phyloP scores from a whole-genome alignment of 2,888 invertebrate species.

The Crepidodera aurea region DNA sequence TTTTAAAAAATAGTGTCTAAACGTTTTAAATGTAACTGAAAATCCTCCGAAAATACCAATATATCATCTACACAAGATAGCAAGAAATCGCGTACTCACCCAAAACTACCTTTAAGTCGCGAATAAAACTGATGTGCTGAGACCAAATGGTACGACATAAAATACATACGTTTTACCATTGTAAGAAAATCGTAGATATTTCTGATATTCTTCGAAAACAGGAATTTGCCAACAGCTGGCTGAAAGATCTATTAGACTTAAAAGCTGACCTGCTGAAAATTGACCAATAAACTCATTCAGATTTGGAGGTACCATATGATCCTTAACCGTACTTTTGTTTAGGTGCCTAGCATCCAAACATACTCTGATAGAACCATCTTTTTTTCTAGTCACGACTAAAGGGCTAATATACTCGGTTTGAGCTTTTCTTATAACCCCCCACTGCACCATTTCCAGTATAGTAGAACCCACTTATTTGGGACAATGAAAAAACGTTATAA shows the following conservation, averaged over 20 bases:
- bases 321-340: background rate
- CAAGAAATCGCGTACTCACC: background rate
- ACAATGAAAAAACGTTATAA: no score
- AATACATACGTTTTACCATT: conserved; percentile 33
- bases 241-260: conserved; percentile 31
- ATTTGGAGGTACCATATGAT: background rate
- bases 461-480: no score
- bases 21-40: background rate
- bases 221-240: conserved; percentile 38
- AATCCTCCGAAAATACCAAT: background rate
- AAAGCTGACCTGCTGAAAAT: conserved; percentile 16
- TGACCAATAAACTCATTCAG: conserved; percentile 12
- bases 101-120: background rate
- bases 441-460: conserved; percentile 13
- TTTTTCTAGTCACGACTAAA: background rate
- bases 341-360: background rate
- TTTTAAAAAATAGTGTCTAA: no score
- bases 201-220: conserved; percentile 18
- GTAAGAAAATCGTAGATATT: conserved; percentile 38
- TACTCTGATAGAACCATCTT: background rate
- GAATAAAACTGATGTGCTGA: background rate
- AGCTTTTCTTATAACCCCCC: background rate
- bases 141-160: conserved; percentile 1
- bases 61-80: background rate
- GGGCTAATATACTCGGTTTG: background rate